A percentile compares a stretch with the other conserved stretches of the same genome.
Evolutionary conservation across 2,797 vertebrate genomes (phyloP).

Genomic region (Gastrophryne carolinensis): DNA sequence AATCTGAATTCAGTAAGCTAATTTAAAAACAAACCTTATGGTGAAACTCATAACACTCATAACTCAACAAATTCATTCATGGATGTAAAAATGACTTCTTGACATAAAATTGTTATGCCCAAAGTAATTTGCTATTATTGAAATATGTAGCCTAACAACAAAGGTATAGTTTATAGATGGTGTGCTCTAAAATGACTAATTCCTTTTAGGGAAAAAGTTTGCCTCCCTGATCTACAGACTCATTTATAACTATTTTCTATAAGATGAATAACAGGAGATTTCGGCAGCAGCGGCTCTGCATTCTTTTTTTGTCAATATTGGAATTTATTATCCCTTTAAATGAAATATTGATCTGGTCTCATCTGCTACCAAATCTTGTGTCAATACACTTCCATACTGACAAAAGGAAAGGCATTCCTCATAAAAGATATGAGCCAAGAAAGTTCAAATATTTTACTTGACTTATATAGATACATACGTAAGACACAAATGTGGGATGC

Average conservation of each 20-base stretch:
- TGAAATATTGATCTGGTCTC: slow-evolving; percentile 50
- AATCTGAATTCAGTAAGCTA: no score
- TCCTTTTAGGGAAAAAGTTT: not conserved
- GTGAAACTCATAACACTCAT: no score
- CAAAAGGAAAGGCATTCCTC: slow-evolving; percentile 29
- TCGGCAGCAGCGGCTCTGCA: not conserved
- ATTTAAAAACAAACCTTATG: no score
- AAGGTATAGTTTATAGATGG: no score
- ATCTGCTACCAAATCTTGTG: slow-evolving; percentile 28
- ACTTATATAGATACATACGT: not conserved
- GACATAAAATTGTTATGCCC: no score
- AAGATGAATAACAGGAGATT: slow-evolving; percentile 27
- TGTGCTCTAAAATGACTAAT: no score
- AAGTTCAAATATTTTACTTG: slow-evolving; percentile 11
- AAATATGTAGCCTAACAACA: no score
- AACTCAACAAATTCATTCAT: no score
- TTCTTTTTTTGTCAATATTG: slow-evolving; percentile 36
- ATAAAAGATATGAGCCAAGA: slow-evolving; percentile 16
- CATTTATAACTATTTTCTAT: not conserved
- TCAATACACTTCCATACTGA: slow-evolving; percentile 40
- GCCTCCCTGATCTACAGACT: not conserved
- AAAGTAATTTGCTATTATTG: no score
- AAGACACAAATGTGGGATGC: not conserved
- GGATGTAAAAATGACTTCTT: no score
- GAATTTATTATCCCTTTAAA: slow-evolving; percentile 46